These are phyloP conservation scores for Ceraclea dissimilis DNA, from an alignment of 2,888 invertebrate genomes.

Conservation along the genomic window DNA sequence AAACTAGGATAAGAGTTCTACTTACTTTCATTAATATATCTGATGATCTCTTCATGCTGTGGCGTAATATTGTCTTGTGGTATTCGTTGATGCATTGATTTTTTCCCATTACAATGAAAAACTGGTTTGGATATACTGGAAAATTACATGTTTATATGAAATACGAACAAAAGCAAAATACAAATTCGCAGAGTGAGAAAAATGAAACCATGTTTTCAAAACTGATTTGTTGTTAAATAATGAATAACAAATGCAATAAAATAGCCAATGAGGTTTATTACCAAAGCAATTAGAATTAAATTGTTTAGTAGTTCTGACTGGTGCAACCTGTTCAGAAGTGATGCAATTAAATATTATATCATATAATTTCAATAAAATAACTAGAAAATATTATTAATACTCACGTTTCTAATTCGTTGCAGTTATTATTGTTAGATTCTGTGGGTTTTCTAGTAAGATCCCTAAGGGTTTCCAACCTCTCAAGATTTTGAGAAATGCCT, in stretches of 20 bases:
- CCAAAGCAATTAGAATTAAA: background rate
- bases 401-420: conserved; percentile 28
- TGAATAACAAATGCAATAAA: too few species aligned
- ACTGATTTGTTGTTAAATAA: too few species aligned
- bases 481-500: conserved; percentile 77
- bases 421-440: conserved; percentile 51
- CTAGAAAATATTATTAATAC: background rate
- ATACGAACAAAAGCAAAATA: too few species aligned
- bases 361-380: background rate
- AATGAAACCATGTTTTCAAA: too few species aligned
- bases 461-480: conserved; percentile 67
- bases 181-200: too few species aligned
- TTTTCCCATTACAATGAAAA: conserved; percentile 65
- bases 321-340: background rate
- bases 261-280: background rate
- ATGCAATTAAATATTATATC: background rate
- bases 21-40: conserved; percentile 81
- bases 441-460: conserved; percentile 61
- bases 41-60: conserved; percentile 81
- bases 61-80: conserved; percentile 57
- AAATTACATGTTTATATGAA: conserved; percentile 4
- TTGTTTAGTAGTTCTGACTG: background rate
- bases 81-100: conserved; percentile 53
- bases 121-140: conserved; percentile 72
- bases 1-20: too few species aligned